phyloP scores from a whole-genome alignment of 2,797 vertebrate genomes.

The Rhodeus uyekii region DNA sequence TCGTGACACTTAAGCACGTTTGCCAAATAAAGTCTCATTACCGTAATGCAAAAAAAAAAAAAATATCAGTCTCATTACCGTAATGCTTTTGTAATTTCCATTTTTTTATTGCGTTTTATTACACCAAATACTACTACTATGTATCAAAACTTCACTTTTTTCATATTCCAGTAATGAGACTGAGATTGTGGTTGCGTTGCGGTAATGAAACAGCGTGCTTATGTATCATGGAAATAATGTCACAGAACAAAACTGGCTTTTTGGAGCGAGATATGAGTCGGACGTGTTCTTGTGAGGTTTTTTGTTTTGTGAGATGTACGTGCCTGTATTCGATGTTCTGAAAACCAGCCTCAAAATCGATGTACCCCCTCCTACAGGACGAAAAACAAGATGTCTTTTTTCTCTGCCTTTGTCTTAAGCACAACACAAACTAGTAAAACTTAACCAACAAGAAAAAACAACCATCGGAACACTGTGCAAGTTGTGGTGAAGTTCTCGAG shows the following conservation, averaged over 20 bases:
- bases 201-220: background rate
- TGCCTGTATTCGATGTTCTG: constrained; percentile 63
- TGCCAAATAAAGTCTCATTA: background rate
- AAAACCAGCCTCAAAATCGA: constrained; percentile 72
- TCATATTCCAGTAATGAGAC: background rate
- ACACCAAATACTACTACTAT: background rate
- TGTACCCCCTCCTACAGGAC: constrained; percentile 41
- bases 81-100: background rate
- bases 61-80: background rate
- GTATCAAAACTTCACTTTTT: background rate
- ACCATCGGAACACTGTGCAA: constrained; percentile 70
- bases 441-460: constrained; percentile 43
- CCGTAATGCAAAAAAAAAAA: background rate
- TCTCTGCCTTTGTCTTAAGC: constrained; percentile 72
- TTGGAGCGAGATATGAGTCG: background rate
- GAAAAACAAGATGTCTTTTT: constrained; percentile 69
- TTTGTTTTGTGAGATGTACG: constrained; percentile 15
- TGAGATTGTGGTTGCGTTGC: background rate
- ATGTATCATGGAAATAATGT: background rate
- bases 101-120: background rate
- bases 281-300: background rate
- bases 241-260: no score
- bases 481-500: constrained; percentile 63
- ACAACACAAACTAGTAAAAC: constrained; percentile 76
- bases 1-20: background rate